Evolutionary conservation across 2,113 vertebrate genomes (phyloP), one percentile per base, ranked within the genome.

Genomic region (Cephalopholis sonnerati): DNA sequence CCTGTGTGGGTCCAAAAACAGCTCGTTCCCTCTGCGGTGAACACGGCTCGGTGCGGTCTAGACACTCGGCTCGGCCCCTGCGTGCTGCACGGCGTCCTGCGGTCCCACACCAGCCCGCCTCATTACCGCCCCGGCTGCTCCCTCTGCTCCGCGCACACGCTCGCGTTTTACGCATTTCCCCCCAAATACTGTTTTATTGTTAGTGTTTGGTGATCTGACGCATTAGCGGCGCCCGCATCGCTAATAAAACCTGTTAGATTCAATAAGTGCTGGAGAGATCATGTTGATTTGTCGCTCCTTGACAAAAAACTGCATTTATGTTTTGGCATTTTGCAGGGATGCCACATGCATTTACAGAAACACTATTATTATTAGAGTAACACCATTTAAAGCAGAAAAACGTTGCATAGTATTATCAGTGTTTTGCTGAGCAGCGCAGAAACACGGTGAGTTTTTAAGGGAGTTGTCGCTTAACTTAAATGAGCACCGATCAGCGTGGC

Each of bases 61-160:
- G 90, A 93, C 93, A 2, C 50, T 80, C 73, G 64, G 84, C 90
- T 80, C 86, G 61, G 83, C 76, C 68, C 69, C 80, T 71, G 83
- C 88, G 7, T 41, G 89, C 89, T 86, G 87, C 84, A 53, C 87
- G 86, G 90, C 83, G 91, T 92, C 87, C 89, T 90, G 91, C 81
- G 86, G 89, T 92, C 78, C 87, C 17, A 64, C 89, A 67, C 79
- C 79, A 73, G 77, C 58, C 74, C 88, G 79, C 84, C 77, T 88
- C 80, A 85, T 92, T 85, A 88, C 79, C 77, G 69, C 66, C 78
- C 70, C 58, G 58, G 3, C 57, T 59, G 84, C 77, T 86, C 41
- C 8, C 16, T 18, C 17, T 17, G 77, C 77, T 59, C 85, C 25
- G 71, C 50, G 71, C 77, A 69, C 81, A 79, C 74, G 70, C 77